Evolutionary conservation across 2,113 vertebrate genomes (phyloP), one percentile per base, ranked within the genome.

Genomic region (Etheostoma cragini): DNA sequence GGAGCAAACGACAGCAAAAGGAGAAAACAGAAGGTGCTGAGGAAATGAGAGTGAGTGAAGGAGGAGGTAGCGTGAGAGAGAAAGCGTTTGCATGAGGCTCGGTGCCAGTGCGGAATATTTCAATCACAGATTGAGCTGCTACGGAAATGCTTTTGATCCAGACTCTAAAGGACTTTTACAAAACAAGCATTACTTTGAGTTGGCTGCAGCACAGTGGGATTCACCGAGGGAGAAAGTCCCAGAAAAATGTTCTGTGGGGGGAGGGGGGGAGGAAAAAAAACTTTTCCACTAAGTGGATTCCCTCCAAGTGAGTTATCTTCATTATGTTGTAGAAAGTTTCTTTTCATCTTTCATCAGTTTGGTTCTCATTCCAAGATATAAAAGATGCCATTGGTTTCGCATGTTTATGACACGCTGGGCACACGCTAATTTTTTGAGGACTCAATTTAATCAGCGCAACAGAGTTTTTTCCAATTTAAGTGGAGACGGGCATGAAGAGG

Each of bases 171-270:
- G 77, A 76, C 81, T 89, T 91, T 89, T 81, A 89, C 74, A 82
- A 86, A 92, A 92, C 88, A 91, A 76, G 89, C 57, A 72, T 86
- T 89, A 88, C 86, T 82, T 90, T 83, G 85, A 89, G 82, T 85
- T 82, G 89, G 81, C 86, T 81, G 38, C 24, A 81, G 86, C 87
- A 79, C 83, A 80, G 86, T 80, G 71, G 87, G 87, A 88, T 82
- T 82, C 83, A 89, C 87, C 66, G 10, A 65, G 78, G 76, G 62
- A 70, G 24, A 57, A 76, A 53, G 72, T 69, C 67, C 65, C 63
- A 38, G 10, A 38, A 72, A 77, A n/a, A 87, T 75, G 57, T 49
- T 71, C 81, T 63, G 45, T 62, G 54, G 5, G 26, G 26, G 26
- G 26, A 3, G 26, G 26, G 3, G 26, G 3, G 26, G 24, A 12